Evolutionary conservation across 2,888 invertebrate species (phyloP).

Genomic region (Caenorhabditis sp.): DNA sequence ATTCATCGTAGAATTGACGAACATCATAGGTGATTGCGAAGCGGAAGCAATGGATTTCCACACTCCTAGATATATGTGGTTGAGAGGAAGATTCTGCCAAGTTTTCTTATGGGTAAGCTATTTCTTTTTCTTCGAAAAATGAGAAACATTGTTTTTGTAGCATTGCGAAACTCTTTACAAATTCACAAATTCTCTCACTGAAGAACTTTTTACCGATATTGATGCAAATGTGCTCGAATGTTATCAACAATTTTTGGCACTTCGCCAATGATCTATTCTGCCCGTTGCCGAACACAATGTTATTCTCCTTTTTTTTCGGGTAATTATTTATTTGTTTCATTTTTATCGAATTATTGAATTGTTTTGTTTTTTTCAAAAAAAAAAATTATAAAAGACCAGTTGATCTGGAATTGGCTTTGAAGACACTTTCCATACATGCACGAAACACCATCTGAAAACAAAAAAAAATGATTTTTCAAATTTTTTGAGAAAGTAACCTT

Average conservation of each 20-base stretch:
- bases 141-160: conserved; percentile 75
- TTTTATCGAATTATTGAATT: neutral
- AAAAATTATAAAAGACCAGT: conserved; percentile 19
- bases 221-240: conserved; percentile 94
- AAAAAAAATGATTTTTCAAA: too few relatives aligned
- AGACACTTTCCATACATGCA: conserved; percentile 40
- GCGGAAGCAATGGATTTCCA: conserved; percentile 85
- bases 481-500: conserved; percentile 12
- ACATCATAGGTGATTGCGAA: conserved; percentile 91
- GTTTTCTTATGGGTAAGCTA: conserved; percentile 79
- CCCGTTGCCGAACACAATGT: too few relatives aligned
- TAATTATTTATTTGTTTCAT: too few relatives aligned
- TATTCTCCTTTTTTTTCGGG: too few relatives aligned
- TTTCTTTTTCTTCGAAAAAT: neutral
- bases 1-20: conserved; percentile 95
- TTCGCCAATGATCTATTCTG: conserved; percentile 72
- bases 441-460: conserved; percentile 35
- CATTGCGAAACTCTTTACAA: conserved; percentile 97
- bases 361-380: neutral
- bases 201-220: conserved; percentile 89
- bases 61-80: conserved; percentile 95
- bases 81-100: conserved; percentile 90
- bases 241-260: conserved; percentile 94
- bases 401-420: conserved; percentile 41
- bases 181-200: conserved; percentile 92